phyloP scores from a whole-genome alignment of 2,797 vertebrate genomes.

The Anabas testudineus region DNA sequence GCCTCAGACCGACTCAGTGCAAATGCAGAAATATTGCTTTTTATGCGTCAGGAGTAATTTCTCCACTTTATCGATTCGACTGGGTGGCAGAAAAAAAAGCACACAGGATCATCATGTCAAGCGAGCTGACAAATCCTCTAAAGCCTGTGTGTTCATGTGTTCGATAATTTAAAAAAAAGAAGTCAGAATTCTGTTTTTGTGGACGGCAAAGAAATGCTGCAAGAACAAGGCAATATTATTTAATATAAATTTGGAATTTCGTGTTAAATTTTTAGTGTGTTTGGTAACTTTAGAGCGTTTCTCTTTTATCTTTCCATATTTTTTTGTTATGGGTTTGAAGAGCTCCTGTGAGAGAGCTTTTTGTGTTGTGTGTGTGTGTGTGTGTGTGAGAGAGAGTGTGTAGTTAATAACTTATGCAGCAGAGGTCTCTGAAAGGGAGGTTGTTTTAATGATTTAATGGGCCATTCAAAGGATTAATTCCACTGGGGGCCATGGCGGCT shows the following conservation, averaged over 20 bases:
- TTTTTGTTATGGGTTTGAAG: constrained; percentile 34
- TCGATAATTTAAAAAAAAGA: background rate
- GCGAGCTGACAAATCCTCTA: background rate
- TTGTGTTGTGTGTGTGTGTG: constrained; percentile 35
- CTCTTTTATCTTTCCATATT: constrained; percentile 43
- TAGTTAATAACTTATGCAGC: constrained; percentile 67
- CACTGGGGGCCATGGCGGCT: constrained; percentile 36
- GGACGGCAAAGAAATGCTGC: constrained; percentile 27
- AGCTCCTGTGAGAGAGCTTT: constrained; percentile 46
- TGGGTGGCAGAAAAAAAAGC: background rate
- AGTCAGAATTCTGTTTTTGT: constrained; percentile 2
- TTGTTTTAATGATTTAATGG: constrained; percentile 75
- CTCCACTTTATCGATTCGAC: background rate
- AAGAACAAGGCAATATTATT: constrained; percentile 34
- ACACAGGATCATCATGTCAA: background rate
- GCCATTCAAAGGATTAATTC: constrained; percentile 64
- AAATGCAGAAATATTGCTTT: background rate
- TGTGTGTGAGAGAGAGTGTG: constrained; percentile 32
- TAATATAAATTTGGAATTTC: constrained; percentile 27
- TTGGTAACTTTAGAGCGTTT: background rate
- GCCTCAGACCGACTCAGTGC: background rate
- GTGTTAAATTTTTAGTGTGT: constrained; percentile 39
- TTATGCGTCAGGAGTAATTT: background rate
- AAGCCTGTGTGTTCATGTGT: background rate
- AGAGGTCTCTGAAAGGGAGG: constrained; percentile 58